Conservation (phyloP, 2,888 invertebrate genomes). For the Polyploca ridens region DNA sequence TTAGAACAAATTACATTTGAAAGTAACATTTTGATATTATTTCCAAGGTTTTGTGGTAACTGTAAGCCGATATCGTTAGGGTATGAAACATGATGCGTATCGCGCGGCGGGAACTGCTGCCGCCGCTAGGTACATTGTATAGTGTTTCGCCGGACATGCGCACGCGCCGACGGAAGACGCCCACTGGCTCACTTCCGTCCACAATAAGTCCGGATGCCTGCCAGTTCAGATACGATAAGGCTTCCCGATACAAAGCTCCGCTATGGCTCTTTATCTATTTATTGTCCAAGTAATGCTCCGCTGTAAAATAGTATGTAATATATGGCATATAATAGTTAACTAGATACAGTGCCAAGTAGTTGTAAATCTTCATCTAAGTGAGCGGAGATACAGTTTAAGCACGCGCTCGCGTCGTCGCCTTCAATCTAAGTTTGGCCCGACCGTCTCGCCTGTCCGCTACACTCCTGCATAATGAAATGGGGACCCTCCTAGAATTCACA, state of each 20-base stretch:
- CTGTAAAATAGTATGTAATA: slow-evolving; percentile 25
- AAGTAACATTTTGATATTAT: neutral
- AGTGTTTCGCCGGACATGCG: slow-evolving; percentile 61
- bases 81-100: slow-evolving; percentile 52
- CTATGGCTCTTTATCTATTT: neutral
- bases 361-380: slow-evolving; percentile 75
- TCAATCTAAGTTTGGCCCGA: slow-evolving; percentile 81
- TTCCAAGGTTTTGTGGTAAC: slow-evolving; percentile 24
- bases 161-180: slow-evolving; percentile 75
- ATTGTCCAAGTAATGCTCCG: neutral
- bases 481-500: slow-evolving; percentile 66
- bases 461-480: slow-evolving; percentile 79
- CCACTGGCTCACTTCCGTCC: slow-evolving; percentile 63
- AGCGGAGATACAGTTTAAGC: slow-evolving; percentile 75
- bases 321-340: slow-evolving; percentile 36
- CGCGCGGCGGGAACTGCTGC: slow-evolving; percentile 40
- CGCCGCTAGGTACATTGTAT: slow-evolving; percentile 33
- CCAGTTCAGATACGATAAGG: slow-evolving; percentile 66
- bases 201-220: slow-evolving; percentile 48
- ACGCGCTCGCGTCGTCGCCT: slow-evolving; percentile 77
- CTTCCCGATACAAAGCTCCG: slow-evolving; percentile 51
- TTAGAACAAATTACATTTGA: neutral
- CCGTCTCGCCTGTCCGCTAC: slow-evolving; percentile 68
- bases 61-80: slow-evolving; percentile 48
- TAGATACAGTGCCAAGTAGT: slow-evolving; percentile 56